Conservation (phyloP, 2,888 invertebrate species). For the Abrostola tripartita region DNA sequence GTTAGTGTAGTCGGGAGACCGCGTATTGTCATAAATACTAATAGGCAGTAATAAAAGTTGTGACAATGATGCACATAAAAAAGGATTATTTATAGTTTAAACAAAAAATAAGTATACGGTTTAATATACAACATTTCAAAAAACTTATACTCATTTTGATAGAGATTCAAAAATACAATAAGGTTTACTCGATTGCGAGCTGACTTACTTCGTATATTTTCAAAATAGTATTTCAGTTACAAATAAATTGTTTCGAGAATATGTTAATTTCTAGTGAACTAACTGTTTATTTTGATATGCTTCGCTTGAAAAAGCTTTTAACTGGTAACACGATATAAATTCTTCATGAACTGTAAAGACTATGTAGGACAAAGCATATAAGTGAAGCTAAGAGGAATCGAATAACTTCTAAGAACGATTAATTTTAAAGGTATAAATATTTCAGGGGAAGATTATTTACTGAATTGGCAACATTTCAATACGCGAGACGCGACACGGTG, state of each 20-base stretch:
- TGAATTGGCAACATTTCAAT: constrained; percentile 54
- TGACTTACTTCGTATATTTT: too few species aligned
- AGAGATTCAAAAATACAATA: too few species aligned
- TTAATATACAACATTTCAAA: background rate
- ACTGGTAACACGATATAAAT: constrained; percentile 32
- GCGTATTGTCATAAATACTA: constrained; percentile 50
- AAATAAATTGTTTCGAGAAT: constrained; percentile 27
- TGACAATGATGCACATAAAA: background rate
- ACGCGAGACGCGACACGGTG: constrained; percentile 29
- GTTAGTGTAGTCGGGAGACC: constrained; percentile 53
- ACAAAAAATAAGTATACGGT: background rate
- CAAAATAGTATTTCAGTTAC: background rate
- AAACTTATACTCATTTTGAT: background rate
- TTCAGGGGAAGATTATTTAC: constrained; percentile 32
- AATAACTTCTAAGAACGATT: constrained; percentile 31
- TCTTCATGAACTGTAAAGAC: background rate
- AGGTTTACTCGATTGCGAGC: too few species aligned
- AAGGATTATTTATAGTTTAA: background rate
- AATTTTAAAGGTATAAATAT: constrained; percentile 11
- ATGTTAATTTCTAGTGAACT: constrained; percentile 28
- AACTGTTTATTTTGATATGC: constrained; percentile 23
- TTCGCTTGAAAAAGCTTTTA: constrained; percentile 35
- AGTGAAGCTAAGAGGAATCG: constrained; percentile 14
- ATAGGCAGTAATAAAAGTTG: constrained; percentile 5
- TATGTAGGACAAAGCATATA: constrained; percentile 1